These are phyloP conservation scores for Sarcophaga peregrina DNA, from an alignment of 1,140 invertebrate species.

Conservation along the genomic window DNA sequence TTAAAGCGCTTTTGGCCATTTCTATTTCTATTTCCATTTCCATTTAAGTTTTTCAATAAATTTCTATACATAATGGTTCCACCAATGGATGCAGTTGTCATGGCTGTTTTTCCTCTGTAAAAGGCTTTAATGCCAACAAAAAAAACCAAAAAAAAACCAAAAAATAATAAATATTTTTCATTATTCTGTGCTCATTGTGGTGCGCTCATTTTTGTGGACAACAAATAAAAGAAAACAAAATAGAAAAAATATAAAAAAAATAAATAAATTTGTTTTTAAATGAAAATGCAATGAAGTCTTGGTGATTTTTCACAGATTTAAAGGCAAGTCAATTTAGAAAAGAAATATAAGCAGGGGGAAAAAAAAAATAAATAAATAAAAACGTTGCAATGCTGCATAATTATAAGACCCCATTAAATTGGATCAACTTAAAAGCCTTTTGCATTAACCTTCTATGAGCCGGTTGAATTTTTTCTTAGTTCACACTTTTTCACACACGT, in stretches of 20 bases:
- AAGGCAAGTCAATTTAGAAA: conserved; percentile 34
- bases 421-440: conserved; percentile 35
- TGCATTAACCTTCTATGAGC: background rate
- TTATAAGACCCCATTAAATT: conserved; percentile 61
- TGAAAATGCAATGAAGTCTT: background rate
- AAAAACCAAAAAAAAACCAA: background rate
- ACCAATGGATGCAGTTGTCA: background rate
- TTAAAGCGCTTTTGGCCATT: no score
- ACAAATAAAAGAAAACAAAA: conserved; percentile 11
- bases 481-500: background rate
- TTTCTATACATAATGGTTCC: conserved; percentile 45
- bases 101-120: background rate
- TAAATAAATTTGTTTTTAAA: background rate
- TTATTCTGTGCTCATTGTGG: background rate
- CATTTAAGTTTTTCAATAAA: conserved; percentile 38
- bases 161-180: background rate
- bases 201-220: background rate
- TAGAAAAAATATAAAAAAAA: conserved; percentile 41
- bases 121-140: conserved; percentile 43
- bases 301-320: conserved; percentile 46
- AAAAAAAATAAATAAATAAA: no score
- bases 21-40: no score
- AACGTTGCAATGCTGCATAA: conserved; percentile 49
- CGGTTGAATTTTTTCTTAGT: background rate
- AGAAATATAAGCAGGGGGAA: no score